Percentiles rank a stretch among this genome's conserved stretches.
phyloP scores from a whole-genome alignment of 2,888 invertebrate genomes.

The Mongoloraphidia duomilia region DNA sequence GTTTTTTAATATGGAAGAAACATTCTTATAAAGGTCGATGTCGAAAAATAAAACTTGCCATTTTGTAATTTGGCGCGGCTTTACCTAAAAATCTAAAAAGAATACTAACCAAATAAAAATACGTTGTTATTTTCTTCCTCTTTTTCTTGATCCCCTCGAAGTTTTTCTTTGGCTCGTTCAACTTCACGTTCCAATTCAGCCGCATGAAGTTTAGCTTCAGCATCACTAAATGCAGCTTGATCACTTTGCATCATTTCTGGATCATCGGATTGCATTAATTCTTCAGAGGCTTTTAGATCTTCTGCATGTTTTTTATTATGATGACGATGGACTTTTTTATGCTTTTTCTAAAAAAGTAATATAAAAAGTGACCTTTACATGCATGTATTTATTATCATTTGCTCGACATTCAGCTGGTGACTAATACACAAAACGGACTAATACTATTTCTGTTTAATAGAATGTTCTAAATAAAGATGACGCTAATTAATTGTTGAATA shows the following conservation, averaged over 20 bases:
- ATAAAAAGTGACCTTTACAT: no score
- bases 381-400: no score
- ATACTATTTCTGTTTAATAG: no score
- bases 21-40: no score
- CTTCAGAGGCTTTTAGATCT: slow-evolving; percentile 15
- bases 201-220: slow-evolving; percentile 6
- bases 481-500: no score
- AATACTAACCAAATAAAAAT: background rate
- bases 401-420: no score
- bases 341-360: slow-evolving; percentile 1
- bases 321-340: background rate
- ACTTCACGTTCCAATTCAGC: slow-evolving; percentile 6
- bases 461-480: no score
- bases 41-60: no score
- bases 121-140: slow-evolving; percentile 1
- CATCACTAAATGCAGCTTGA: slow-evolving; percentile 3
- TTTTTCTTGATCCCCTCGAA: slow-evolving; percentile 6
- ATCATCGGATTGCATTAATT: slow-evolving; percentile 13
- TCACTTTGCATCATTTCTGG: slow-evolving; percentile 13
- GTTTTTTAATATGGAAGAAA: no score
- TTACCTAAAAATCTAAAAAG: no score
- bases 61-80: no score
- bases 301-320: slow-evolving; percentile 3
- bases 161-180: slow-evolving; percentile 5
- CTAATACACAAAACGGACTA: no score